Percentiles rank a stretch among this genome's conserved stretches.
phyloP scores from a whole-genome alignment of 1,140 invertebrate species.

The Micrasema longulum region DNA sequence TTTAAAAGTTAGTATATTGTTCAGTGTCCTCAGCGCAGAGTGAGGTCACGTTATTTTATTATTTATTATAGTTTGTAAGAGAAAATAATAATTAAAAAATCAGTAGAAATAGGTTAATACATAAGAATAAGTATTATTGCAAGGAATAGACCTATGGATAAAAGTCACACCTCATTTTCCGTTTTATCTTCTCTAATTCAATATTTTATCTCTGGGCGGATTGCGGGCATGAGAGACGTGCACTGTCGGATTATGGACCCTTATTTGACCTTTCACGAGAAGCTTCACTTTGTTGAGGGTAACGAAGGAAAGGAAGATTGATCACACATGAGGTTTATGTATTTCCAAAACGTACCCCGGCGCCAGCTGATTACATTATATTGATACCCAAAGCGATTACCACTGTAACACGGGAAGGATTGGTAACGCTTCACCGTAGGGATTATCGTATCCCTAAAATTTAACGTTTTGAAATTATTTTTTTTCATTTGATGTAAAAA shows the following conservation, averaged over 20 bases:
- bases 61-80: too few relatives aligned
- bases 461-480: background rate
- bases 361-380: too few relatives aligned
- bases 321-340: constrained; percentile 11
- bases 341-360: background rate
- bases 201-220: background rate
- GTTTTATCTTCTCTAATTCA: background rate
- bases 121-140: too few relatives aligned
- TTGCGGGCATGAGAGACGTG: background rate
- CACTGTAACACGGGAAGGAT: too few relatives aligned
- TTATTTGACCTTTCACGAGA: constrained; percentile 14
- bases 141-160: too few relatives aligned
- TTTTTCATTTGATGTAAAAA: background rate
- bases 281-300: constrained; percentile 2
- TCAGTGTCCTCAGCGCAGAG: too few relatives aligned
- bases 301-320: constrained; percentile 8
- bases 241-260: constrained; percentile 11
- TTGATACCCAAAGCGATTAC: constrained; percentile 2
- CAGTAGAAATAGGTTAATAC: too few relatives aligned
- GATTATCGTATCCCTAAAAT: background rate
- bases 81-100: background rate
- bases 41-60: too few relatives aligned
- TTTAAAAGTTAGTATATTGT: too few relatives aligned
- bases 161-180: too few relatives aligned
- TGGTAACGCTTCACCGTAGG: background rate